Base-by-base conservation (phyloP, 2,888 invertebrate genomes). In the Pterostichus niger region DNA sequence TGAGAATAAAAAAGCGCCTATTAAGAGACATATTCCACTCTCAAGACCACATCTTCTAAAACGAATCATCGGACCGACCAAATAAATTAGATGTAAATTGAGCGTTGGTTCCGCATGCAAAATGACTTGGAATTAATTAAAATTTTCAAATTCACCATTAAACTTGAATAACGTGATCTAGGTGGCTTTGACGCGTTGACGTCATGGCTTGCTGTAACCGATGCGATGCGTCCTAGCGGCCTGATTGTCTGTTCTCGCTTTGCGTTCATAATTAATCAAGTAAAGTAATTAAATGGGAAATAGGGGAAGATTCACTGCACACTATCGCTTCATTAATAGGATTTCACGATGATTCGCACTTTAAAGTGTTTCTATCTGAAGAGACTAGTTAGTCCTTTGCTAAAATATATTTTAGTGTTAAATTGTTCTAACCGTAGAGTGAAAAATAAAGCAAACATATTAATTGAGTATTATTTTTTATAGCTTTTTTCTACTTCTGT, bases 221-320 rank as follows among this genome's bases (percentile, higher is more conserved):
- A 17, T 17, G 59, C 59, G 24, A 13, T 24, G 31, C 15, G 10
- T 17, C 31, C 40, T 40, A 6, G 31, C 15, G 10, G 6, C 31
- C 40, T 40, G 40, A 40, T 40, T 40, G 40, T 40, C 40, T 40
- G 40, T 40, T 40, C 40, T 54, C 17, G 68, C 11, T 40, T 13
- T 10, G 35, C 68, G 13, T n/a, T 68, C 15, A 40, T 68, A 68
- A 68, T 68, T 68, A 68, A 68, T 68, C 68, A 68, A 68, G 35
- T 40, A n/a, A 68, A 68, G 68, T 68, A 68, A 68, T 68, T 68
- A 68, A 68, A 68, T 68, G 44, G 31, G 68, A 68, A 68, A 68
- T 33, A 68, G 24, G 68, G 31, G 68, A 40, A 68, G 40, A 68
- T 40, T 68, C 68, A 31, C 54, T 68, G 40, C 40, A 33, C 15